These are phyloP conservation scores for Tipula lateralis DNA, from an alignment of 2,888 invertebrate genomes.

Conservation along the genomic window DNA sequence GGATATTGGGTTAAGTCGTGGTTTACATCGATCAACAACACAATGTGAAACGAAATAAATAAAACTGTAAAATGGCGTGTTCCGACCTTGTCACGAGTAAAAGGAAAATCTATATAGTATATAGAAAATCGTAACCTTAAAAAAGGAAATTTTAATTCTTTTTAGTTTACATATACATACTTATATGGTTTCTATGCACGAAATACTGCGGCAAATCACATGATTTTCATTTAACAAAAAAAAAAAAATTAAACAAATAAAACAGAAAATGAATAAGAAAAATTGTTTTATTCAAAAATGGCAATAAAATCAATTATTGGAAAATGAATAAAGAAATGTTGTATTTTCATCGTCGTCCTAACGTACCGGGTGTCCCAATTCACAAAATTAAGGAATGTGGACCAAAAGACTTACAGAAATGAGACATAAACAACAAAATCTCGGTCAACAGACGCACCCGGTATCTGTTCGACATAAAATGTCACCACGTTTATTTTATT, in stretches of 20 bases:
- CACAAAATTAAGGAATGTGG: too few relatives aligned
- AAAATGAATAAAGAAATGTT: neutral
- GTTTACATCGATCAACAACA: neutral
- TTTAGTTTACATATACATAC: neutral
- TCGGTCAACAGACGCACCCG: too few relatives aligned
- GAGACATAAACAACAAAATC: too few relatives aligned
- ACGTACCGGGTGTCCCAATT: too few relatives aligned
- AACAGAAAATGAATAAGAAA: neutral
- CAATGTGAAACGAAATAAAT: neutral
- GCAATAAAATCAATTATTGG: neutral
- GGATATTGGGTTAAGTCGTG: neutral
- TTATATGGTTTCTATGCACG: neutral
- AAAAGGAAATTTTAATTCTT: neutral
- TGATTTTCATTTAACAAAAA: neutral
- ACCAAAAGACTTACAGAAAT: too few relatives aligned
- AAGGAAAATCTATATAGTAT: neutral
- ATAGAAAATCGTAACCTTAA: neutral
- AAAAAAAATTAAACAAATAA: neutral
- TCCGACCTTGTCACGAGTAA: slow-evolving; percentile 20
- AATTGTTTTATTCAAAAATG: slow-evolving; percentile 7
- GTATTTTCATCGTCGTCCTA: neutral
- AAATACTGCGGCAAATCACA: slow-evolving; percentile 27
- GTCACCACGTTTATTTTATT: neutral
- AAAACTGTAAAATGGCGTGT: neutral
- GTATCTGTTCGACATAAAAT: too few relatives aligned